Percentiles rank a stretch among this genome's conserved stretches.
phyloP scores from a whole-genome alignment of 1,140 invertebrate species.

The Ostrea edulis region DNA sequence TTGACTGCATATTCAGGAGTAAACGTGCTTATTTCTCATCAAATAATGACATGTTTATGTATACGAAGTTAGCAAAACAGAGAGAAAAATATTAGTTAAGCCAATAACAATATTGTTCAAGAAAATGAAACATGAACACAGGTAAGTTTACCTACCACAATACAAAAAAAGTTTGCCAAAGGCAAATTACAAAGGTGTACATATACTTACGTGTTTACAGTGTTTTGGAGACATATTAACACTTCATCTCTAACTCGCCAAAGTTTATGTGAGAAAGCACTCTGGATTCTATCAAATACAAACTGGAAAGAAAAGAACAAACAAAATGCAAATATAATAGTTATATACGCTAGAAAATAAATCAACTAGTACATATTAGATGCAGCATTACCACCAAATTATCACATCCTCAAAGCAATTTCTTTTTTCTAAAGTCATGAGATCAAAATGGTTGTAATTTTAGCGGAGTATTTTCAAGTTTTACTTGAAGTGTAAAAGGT shows the following conservation, averaged over 20 bases:
- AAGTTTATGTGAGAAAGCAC: constrained; percentile 91
- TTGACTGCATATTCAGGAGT: too few relatives aligned
- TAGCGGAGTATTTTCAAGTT: too few relatives aligned
- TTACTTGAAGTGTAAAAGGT: too few relatives aligned
- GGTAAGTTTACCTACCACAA: background rate
- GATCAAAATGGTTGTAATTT: too few relatives aligned
- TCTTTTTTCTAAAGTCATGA: too few relatives aligned
- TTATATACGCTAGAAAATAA: too few relatives aligned
- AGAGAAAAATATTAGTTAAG: background rate
- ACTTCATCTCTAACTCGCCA: constrained; percentile 92
- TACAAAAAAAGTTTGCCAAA: background rate
- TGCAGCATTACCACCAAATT: too few relatives aligned
- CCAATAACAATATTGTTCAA: background rate
- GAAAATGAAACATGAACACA: background rate
- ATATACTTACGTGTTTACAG: constrained; percentile 88
- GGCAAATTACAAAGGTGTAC: background rate
- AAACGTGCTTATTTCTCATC: too few relatives aligned
- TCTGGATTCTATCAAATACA: constrained; percentile 88
- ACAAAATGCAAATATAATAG: background rate
- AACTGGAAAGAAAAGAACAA: constrained; percentile 77
- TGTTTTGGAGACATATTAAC: constrained; percentile 87
- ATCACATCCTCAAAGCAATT: too few relatives aligned
- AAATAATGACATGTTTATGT: too few relatives aligned
- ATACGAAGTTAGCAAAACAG: too few relatives aligned
- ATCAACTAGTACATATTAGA: too few relatives aligned